Evolutionary conservation across 2,888 invertebrate species (phyloP).

Genomic region (Dicranocentrus wangi): DNA sequence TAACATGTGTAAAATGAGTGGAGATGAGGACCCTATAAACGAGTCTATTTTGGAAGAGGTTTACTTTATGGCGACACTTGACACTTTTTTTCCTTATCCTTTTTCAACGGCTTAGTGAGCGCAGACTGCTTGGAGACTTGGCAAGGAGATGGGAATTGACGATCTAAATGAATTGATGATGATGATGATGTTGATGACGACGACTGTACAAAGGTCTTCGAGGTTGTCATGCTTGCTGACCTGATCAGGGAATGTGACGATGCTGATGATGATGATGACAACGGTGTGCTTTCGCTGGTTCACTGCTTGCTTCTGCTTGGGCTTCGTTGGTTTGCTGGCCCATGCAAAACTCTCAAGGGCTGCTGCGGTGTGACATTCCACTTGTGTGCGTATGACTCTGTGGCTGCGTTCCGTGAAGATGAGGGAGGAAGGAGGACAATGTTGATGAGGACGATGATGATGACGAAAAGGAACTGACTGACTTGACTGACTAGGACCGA

Average conservation of each 20-base stretch:
- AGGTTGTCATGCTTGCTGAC: slow-evolving; percentile 16
- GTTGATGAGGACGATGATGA: slow-evolving; percentile 52
- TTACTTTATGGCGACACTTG: slow-evolving; percentile 64
- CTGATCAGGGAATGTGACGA: slow-evolving; percentile 2
- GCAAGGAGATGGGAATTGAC: slow-evolving; percentile 6
- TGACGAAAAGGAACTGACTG: slow-evolving; percentile 62
- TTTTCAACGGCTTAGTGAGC: slow-evolving; percentile 3
- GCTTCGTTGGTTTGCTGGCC: slow-evolving; percentile 7
- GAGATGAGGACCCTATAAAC: background rate
- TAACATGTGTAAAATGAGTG: slow-evolving; percentile 49
- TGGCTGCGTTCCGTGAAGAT: slow-evolving; percentile 34
- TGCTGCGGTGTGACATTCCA: slow-evolving; percentile 28
- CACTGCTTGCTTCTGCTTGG: slow-evolving; percentile 21
- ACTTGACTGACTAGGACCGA: slow-evolving; percentile 67
- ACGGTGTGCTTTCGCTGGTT: background rate
- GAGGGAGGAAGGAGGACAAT: slow-evolving; percentile 43
- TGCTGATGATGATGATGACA: slow-evolving; percentile 25
- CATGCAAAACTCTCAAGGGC: slow-evolving; percentile 23
- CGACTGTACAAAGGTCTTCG: background rate
- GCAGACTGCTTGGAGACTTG: slow-evolving; percentile 30
- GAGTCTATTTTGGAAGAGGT: background rate
- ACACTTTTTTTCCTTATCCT: slow-evolving; percentile 52
- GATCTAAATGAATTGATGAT: slow-evolving; percentile 14
- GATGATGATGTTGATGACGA: slow-evolving; percentile 9
- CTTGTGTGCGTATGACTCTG: slow-evolving; percentile 2